phyloP scores from a whole-genome alignment of 2,113 vertebrate genomes.

The Aviceda subcristata region DNA sequence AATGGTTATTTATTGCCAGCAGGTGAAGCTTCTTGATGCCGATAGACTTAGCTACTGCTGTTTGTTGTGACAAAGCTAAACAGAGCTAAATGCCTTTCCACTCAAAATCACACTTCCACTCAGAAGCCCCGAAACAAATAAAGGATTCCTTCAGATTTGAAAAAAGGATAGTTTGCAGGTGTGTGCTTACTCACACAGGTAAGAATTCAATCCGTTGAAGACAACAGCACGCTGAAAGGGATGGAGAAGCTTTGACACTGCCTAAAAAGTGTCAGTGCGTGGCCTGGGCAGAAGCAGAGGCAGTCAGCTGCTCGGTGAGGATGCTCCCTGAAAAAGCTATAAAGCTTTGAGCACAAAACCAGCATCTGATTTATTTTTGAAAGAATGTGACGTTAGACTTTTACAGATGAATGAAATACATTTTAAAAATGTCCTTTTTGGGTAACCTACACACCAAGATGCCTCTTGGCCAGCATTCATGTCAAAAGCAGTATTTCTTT shows the following conservation, averaged over 20 bases:
- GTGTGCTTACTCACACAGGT: background rate
- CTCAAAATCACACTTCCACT: background rate
- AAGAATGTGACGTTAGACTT: background rate
- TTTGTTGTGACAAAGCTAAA: background rate
- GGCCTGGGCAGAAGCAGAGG: background rate
- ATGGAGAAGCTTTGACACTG: background rate
- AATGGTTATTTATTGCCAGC: background rate
- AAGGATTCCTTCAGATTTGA: background rate
- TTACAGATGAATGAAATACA: background rate
- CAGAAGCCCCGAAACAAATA: background rate
- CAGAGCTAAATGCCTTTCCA: background rate
- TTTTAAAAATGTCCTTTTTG: background rate
- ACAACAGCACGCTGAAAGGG: background rate
- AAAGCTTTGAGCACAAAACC: background rate
- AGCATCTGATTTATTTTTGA: background rate
- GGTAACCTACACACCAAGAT: background rate
- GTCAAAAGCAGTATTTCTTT: background rate
- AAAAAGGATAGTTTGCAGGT: background rate
- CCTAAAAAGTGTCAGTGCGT: background rate
- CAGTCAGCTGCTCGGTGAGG: background rate
- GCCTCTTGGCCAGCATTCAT: background rate
- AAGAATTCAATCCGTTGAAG: background rate
- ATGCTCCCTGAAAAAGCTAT: background rate
- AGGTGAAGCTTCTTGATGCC: background rate
- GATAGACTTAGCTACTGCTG: background rate